Percentiles rank a stretch among this genome's conserved stretches.
phyloP scores from a whole-genome alignment of 2,888 invertebrate genomes.

The Arenicola marina region DNA sequence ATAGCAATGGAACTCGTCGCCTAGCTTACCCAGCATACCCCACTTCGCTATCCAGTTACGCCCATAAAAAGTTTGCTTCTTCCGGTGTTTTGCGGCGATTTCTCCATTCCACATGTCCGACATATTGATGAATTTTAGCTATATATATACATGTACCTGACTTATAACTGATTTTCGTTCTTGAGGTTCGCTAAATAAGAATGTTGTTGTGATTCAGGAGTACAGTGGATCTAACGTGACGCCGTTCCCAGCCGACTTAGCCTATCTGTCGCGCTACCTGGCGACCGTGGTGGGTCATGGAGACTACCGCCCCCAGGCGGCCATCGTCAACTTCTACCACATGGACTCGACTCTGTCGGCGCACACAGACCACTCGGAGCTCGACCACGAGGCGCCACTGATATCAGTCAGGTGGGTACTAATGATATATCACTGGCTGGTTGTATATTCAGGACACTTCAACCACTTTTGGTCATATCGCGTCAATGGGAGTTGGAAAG shows the following conservation, averaged over 20 bases:
- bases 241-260: constrained; percentile 76
- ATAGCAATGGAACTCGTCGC: constrained; percentile 63
- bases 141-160: too few relatives aligned
- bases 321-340: constrained; percentile 95
- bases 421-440: too few relatives aligned
- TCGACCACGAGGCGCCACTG: constrained; percentile 81
- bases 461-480: too few relatives aligned
- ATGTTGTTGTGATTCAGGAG: constrained; percentile 35
- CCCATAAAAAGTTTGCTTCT: too few relatives aligned
- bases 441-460: too few relatives aligned
- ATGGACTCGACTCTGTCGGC: constrained; percentile 89
- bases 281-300: constrained; percentile 29
- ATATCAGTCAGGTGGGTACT: constrained; percentile 83
- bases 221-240: constrained; percentile 56
- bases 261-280: constrained; percentile 70
- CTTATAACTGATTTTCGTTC: too few relatives aligned
- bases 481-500: too few relatives aligned
- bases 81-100: too few relatives aligned
- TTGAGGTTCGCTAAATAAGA: not conserved
- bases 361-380: constrained; percentile 93
- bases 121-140: not conserved
- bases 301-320: constrained; percentile 74
- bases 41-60: too few relatives aligned
- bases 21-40: too few relatives aligned
- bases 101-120: too few relatives aligned